phyloP scores from a whole-genome alignment of 2,113 vertebrate species.

The Procavia capensis region DNA sequence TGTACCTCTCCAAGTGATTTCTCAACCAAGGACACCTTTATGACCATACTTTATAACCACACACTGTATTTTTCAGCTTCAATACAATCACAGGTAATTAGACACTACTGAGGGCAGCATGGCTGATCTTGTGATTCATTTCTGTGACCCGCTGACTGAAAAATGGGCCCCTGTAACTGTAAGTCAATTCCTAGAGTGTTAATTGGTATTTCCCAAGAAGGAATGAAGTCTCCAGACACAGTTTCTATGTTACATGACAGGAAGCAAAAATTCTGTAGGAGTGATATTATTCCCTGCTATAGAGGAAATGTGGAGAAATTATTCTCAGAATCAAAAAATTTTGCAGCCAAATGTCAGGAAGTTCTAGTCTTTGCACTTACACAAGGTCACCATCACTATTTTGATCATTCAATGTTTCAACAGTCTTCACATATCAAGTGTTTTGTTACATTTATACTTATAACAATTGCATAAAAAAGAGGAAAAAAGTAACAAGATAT shows the following conservation, averaged over 20 bases:
- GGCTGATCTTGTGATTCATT: not conserved
- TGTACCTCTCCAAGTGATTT: not conserved
- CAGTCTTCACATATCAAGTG: not conserved
- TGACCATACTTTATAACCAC: slow-evolving; percentile 35
- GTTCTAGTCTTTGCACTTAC: not conserved
- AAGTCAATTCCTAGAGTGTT: not conserved
- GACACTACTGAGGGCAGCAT: not conserved
- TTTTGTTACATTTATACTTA: not conserved
- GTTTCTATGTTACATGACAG: not conserved
- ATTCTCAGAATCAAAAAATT: not conserved
- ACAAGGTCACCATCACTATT: not conserved
- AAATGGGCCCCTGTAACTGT: not conserved
- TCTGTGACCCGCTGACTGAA: not conserved
- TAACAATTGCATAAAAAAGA: too few species aligned
- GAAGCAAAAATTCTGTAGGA: not conserved
- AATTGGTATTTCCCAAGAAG: not conserved
- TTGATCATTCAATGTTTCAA: not conserved
- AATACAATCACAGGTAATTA: not conserved
- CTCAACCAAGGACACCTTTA: slow-evolving; percentile 42
- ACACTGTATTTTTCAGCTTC: slow-evolving; percentile 18
- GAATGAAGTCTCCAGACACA: not conserved
- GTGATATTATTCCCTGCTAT: not conserved
- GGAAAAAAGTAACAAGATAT: too few species aligned
- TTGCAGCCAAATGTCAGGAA: not conserved
- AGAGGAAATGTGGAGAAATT: not conserved